Conservation (phyloP, 2,113 vertebrate species). For the Nycticebus coucang region DNA sequence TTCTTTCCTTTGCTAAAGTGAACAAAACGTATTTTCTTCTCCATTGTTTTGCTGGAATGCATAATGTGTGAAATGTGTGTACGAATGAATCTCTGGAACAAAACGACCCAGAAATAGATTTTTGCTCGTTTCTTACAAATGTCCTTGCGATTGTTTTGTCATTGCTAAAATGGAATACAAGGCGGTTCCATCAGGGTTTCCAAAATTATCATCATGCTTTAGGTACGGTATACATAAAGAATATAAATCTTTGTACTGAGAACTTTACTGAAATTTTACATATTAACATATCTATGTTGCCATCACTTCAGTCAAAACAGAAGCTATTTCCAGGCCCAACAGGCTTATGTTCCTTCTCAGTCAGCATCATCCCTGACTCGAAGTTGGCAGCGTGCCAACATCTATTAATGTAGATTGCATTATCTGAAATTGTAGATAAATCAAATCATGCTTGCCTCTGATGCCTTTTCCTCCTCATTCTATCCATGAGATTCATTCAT, state of each 20-base stretch:
- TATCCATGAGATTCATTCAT: background rate
- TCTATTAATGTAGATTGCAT: fast-evolving
- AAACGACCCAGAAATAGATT: background rate
- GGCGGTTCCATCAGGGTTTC: background rate
- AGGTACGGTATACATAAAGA: fast-evolving
- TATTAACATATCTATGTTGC: fast-evolving
- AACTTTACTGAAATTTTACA: fast-evolving
- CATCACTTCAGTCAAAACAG: fast-evolving
- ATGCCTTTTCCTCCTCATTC: fast-evolving
- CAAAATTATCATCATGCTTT: background rate
- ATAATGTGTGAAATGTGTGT: background rate
- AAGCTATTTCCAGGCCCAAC: background rate
- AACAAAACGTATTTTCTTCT: background rate
- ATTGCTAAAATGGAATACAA: background rate
- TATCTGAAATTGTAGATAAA: fast-evolving
- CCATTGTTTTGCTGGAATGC: background rate
- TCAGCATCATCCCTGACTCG: fast-evolving
- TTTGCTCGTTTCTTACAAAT: background rate
- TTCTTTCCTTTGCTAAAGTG: background rate
- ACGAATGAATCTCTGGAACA: background rate
- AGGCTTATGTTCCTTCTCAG: background rate
- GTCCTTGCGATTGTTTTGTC: background rate
- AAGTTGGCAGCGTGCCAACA: background rate
- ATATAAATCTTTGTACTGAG: background rate
- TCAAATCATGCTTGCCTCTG: fast-evolving